Evolutionary conservation across 2,888 invertebrate species (phyloP).

Genomic region (Rugalucina vietnamica): DNA sequence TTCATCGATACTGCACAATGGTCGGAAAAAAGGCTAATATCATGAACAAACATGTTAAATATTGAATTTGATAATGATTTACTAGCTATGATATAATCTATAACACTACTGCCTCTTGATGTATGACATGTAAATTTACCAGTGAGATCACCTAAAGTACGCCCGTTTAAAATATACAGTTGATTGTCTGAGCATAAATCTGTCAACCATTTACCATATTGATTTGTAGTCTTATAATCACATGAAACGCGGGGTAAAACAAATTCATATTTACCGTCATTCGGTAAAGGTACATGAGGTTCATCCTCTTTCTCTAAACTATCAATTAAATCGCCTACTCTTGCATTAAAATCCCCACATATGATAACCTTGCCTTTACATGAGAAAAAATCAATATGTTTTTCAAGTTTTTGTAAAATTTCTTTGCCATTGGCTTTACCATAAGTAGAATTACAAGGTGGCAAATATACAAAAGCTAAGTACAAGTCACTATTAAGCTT

Average conservation of each 20-base stretch:
- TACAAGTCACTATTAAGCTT: neutral
- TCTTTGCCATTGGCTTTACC: neutral
- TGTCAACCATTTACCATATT: neutral
- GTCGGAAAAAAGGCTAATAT: neutral
- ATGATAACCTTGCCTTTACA: neutral
- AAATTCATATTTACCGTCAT: neutral
- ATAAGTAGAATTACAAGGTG: neutral
- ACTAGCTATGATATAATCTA: neutral
- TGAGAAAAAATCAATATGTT: neutral
- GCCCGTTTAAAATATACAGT: neutral
- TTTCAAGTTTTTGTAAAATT: neutral
- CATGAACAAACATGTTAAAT: neutral
- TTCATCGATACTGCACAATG: neutral
- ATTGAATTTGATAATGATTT: neutral
- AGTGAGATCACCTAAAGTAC: neutral
- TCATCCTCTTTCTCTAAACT: neutral
- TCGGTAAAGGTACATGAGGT: neutral
- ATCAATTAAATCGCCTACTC: no score
- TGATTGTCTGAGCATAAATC: neutral
- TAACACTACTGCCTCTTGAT: neutral
- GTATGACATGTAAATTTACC: neutral
- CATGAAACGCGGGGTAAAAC: neutral
- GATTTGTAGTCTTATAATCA: neutral
- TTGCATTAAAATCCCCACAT: constrained; percentile 2
- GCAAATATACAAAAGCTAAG: neutral